Evolutionary conservation across 1,140 invertebrate species (phyloP), one percentile per base, ranked within the genome.

Genomic region (Gonioctena quinquepunctata): DNA sequence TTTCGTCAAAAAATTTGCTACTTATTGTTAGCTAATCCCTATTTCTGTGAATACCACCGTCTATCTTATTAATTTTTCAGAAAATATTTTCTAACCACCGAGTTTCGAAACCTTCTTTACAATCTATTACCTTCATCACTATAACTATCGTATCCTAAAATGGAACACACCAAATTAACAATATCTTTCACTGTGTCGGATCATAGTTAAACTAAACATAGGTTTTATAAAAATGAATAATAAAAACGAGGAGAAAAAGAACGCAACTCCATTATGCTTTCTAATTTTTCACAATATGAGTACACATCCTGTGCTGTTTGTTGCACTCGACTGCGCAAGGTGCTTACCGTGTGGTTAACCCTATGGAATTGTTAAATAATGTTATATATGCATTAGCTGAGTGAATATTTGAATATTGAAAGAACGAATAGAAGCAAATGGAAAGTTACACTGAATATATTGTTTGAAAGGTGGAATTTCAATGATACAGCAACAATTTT

Each of bases 231-330:
- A 28, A 27, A 69, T 59, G 16, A 16, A 59, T 26, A 21, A 59
- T 59, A 59, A 60, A 68, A 48, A 21, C 59, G 16, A 26, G 18
- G 52, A 64, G 26, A 61, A 73, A 71, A 23, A 73, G 70, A 48
- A 64, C 60, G 25, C 2, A 11, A 3, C 16, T 33, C 54, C 19
- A 68, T 67, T 67, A 76, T 81, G 76, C 76, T 80, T 79, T 80
- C 76, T 80, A 77, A 76, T 75, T 80, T 76, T 77, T 74, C 60
- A 76, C 68, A 79, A 77, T 77, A 60, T 48, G 42, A 64, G 54
- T 56, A 64, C 26, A 69, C 19, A 26, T 64, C 16, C 64, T 48
- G 11, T 57, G 57, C 25, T 56, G 26, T 4, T 61, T 62, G 69
- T 60, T 77, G 71, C 73, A 72, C 72, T 54, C 49, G 19, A 49